Evolutionary conservation across 1,140 invertebrate species (phyloP), one percentile per base, ranked within the genome.

Genomic region (Saxidomus purpurata): DNA sequence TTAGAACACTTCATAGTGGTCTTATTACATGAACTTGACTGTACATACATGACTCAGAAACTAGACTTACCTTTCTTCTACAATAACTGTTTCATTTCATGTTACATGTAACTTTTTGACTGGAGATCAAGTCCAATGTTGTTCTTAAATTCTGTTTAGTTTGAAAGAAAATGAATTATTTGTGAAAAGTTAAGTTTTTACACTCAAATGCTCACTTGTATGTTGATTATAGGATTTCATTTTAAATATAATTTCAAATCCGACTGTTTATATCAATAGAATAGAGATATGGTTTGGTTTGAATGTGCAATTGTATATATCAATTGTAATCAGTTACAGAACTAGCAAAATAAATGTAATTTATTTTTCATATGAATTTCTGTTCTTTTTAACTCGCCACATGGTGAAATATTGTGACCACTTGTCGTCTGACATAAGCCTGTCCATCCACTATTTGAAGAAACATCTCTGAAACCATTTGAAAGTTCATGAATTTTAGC

Each of bases 261-360:
- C 28, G 34, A 19, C 61, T 36, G 61, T 28, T 38, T 71, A 28
- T 71, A 34, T 71, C 34, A 71, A n/a, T 71, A 71, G 67, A 38
- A 38, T 71, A 71, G 67, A 71, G 38, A 49, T 55, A n/a, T 38
- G 38, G 25, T 34, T 25, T 52, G 28, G 63, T 40, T 74, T 85
- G 82, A n/a, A 85, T 71, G 47, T 85, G 67, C 63, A 71, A 85
- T 85, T 69, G 82, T 85, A 69, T 38, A 74, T 74, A 85, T n/a
- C 47, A 52, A 40, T 67, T 84, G 40, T 74, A 85, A n/a, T 55
- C 55, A n/a, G 47, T 55, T 49, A 74, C 43, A 52, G 22, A 34
- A 85, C 36, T 34, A 55, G 63, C 52, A 67, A 74, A 85, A 85
- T 85, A 85, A 85, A 85, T 85, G 82, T 85, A 85, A 85, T 85